These are phyloP conservation scores for Enteromius afrohamiltoni DNA, from an alignment of 2,797 vertebrate genomes.

Conservation along the genomic window DNA sequence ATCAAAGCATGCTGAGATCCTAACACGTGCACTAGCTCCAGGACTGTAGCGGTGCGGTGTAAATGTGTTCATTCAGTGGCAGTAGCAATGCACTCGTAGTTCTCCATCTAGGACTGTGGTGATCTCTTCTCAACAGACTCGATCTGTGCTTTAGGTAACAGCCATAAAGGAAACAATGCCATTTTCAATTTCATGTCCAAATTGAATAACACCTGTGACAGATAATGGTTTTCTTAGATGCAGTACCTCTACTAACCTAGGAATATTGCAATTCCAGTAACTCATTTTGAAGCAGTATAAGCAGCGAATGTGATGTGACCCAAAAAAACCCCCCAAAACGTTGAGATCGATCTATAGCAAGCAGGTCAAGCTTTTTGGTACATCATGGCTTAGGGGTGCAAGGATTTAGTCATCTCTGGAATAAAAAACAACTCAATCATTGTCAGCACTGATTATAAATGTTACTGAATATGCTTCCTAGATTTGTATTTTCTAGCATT, in stretches of 20 bases:
- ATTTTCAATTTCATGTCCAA: slow-evolving; percentile 28
- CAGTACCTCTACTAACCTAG: slow-evolving; percentile 2
- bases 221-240: slow-evolving; percentile 13
- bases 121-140: slow-evolving; percentile 18
- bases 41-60: slow-evolving; percentile 32
- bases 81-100: slow-evolving; percentile 46
- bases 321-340: not conserved
- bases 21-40: slow-evolving; percentile 26
- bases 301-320: slow-evolving; percentile 13
- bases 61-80: slow-evolving; percentile 38
- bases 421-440: slow-evolving; percentile 12
- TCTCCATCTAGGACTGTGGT: slow-evolving; percentile 29
- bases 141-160: slow-evolving; percentile 35
- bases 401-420: not conserved
- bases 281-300: not conserved
- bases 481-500: slow-evolving; percentile 52
- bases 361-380: slow-evolving; percentile 1
- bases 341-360: not conserved
- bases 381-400: not conserved
- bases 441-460: slow-evolving; percentile 42
- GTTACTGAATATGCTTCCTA: slow-evolving; percentile 56
- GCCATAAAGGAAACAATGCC: slow-evolving; percentile 50
- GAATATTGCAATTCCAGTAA: slow-evolving; percentile 18
- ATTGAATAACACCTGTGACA: slow-evolving; percentile 27
- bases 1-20: slow-evolving; percentile 25